These are phyloP conservation scores for Nematostella vectensis DNA, from an alignment of 92 coral and sea anemone species.

Conservation along the genomic window DNA sequence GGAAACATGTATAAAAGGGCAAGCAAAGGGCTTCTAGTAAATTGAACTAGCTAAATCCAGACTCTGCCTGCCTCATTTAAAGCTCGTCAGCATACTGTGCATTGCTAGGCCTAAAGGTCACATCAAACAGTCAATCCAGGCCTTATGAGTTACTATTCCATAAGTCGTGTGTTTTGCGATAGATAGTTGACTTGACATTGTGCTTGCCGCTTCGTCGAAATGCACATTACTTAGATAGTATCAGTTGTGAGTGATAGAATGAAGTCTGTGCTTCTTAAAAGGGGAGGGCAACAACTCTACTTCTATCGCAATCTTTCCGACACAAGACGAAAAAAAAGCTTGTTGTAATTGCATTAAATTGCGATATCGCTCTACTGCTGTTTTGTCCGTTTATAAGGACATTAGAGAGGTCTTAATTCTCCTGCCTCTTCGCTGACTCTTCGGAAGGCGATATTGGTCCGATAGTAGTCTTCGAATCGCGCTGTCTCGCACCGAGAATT, in stretches of 20 bases:
- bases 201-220: conserved; percentile 25
- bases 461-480: too few species aligned
- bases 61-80: not conserved
- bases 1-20: too few species aligned
- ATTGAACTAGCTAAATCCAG: too few species aligned
- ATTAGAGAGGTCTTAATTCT: conserved; percentile 25
- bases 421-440: conserved; percentile 14
- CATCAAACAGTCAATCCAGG: conserved; percentile 4
- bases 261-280: conserved; percentile 32
- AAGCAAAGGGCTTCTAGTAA: not conserved
- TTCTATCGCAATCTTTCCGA: conserved; percentile 14
- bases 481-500: too few species aligned
- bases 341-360: conserved; percentile 37
- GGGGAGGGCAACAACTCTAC: conserved; percentile 33
- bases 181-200: conserved; percentile 7
- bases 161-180: too few species aligned
- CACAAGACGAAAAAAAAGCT: conserved; percentile 20
- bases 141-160: too few species aligned
- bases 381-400: conserved; percentile 27
- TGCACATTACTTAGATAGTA: conserved; percentile 28
- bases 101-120: conserved; percentile 29
- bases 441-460: too few species aligned
- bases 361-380: conserved; percentile 26
- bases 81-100: conserved; percentile 15
- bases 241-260: conserved; percentile 20